Base-by-base conservation (phyloP, 2,797 vertebrate species). In the Tragelaphus oryx region DNA sequence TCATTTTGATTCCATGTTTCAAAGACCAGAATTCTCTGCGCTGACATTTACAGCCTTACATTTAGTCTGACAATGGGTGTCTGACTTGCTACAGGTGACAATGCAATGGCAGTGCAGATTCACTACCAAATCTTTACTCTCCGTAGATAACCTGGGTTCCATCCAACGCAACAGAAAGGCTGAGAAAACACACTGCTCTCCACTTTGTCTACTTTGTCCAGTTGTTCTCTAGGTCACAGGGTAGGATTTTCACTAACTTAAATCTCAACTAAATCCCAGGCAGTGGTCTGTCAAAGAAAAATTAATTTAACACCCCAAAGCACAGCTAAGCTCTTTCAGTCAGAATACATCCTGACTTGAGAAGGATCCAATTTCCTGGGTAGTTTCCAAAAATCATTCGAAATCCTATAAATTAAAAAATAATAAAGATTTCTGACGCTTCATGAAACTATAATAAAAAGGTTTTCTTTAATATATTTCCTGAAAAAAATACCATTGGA, bases 201-300 rank as follows among this genome's bases (percentile, higher is more conserved):
- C 8, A 54, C 16, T 37, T 87, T 26, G 80, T 68, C 71, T 88
- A 26, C 22, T 90, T 65, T 85, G 28, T 28, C 71, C 41, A 71
- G 16, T 10, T 84, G 62, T 78, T 95, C 83, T 46, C 84, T 90
- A 83, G 50, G 60, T 30, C 48, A 92, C 33, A 52, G 28, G 54
- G 17, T 44, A 94, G 26, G n/a, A 48, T 76, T 96, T 90, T 93
- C 90, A 82, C 44, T 71, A 60, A 87, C 74, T 88, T 94, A 91
- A 94, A 96, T 92, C 82, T 94, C 93, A 96, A 44, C 92, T 95
- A 94, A 91, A 81, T 89, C 22, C 54, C 12, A 96, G 80, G 62
- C 50, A 89, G 84, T 24, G n/a, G 50, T 93, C 54, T 92, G 52
- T 90, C 92, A 94, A 68, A 88, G 8, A 50, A 96, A 92, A 93